These are phyloP conservation scores for Busseola fusca DNA, from an alignment of 2,888 invertebrate genomes.

Conservation along the genomic window DNA sequence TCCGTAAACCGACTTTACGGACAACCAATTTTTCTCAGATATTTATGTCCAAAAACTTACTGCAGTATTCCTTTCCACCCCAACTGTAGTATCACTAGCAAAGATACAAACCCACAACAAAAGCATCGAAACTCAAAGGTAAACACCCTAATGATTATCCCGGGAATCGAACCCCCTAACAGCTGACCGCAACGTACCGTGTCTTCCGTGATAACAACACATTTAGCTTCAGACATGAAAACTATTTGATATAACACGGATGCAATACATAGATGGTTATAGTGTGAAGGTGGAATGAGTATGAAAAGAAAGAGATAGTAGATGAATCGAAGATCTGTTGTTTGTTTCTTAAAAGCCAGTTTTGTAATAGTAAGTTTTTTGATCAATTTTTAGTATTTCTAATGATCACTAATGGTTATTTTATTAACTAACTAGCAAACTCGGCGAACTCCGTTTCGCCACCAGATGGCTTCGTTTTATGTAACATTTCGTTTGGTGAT, in stretches of 20 bases:
- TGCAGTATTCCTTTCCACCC: background rate
- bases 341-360: no score
- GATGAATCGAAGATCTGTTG: background rate
- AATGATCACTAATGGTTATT: no score
- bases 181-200: slow-evolving; percentile 65
- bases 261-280: slow-evolving; percentile 4
- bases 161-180: slow-evolving; percentile 60
- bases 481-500: no score
- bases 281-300: background rate
- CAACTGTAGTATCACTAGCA: slow-evolving; percentile 2
- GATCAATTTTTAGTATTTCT: no score
- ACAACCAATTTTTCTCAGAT: background rate
- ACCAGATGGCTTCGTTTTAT: no score
- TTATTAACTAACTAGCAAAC: no score
- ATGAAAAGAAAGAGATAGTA: slow-evolving; percentile 18
- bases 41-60: background rate
- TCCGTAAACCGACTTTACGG: no score
- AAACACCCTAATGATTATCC: slow-evolving; percentile 63
- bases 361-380: no score
- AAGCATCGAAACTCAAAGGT: slow-evolving; percentile 51
- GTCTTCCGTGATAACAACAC: slow-evolving; percentile 59
- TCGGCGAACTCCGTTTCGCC: no score
- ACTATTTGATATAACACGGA: slow-evolving; percentile 45
- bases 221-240: slow-evolving; percentile 56
- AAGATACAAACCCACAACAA: slow-evolving; percentile 17